Evolutionary conservation across 1,140 invertebrate genomes (phyloP).

Genomic region (Ditylenchus dipsaci): DNA sequence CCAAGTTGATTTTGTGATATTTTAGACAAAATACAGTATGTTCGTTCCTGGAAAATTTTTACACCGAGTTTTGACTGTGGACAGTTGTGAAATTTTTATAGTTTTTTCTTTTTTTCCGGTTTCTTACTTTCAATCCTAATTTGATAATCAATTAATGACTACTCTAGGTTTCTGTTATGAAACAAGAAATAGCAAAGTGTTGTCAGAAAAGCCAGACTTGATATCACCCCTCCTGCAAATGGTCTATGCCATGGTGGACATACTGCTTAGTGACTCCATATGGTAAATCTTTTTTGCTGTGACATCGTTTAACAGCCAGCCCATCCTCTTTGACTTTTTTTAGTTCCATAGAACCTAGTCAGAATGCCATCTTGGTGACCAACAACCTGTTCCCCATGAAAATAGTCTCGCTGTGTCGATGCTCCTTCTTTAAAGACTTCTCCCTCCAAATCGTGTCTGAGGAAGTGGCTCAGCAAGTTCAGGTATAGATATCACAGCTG

Average conservation of each 20-base stretch:
- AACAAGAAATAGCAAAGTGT: constrained; percentile 36
- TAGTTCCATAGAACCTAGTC: constrained; percentile 42
- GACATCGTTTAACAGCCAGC: too few relatives aligned
- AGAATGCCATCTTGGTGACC: constrained; percentile 44
- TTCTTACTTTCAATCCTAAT: too few relatives aligned
- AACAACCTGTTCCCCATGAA: constrained; percentile 47
- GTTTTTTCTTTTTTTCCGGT: too few relatives aligned
- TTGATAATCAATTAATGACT: constrained; percentile 3
- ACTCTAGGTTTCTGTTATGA: constrained; percentile 37
- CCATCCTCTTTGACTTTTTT: too few relatives aligned
- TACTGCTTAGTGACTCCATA: constrained; percentile 34
- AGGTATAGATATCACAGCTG: too few relatives aligned
- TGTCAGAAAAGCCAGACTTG: constrained; percentile 31
- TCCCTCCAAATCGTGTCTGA: constrained; percentile 53
- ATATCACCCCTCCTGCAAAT: constrained; percentile 37
- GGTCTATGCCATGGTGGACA: constrained; percentile 43
- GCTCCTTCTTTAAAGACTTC: constrained; percentile 38
- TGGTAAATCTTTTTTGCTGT: too few relatives aligned
- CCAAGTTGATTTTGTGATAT: too few relatives aligned
- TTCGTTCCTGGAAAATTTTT: too few relatives aligned
- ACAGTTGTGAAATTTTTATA: too few relatives aligned
- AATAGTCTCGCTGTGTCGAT: constrained; percentile 47
- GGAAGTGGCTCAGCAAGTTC: constrained; percentile 57
- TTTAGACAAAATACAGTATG: too few relatives aligned
- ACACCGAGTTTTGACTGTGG: too few relatives aligned